Evolutionary conservation across 1,140 invertebrate genomes (phyloP).

Genomic region (Sesamia nonagrioides): DNA sequence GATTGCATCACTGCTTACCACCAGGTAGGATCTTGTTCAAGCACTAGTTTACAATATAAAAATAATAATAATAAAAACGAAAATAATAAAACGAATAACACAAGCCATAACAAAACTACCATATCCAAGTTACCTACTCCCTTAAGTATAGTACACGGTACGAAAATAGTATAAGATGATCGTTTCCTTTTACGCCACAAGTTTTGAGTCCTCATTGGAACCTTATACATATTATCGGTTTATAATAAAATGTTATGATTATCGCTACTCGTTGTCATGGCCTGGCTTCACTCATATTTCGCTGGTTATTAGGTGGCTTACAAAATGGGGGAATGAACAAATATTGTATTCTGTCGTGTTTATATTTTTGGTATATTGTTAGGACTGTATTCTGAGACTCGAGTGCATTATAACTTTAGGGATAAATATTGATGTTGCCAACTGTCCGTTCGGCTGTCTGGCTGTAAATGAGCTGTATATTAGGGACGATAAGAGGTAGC

Average conservation of each 20-base stretch:
- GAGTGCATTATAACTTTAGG: background rate
- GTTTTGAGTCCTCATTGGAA: slow-evolving; percentile 39
- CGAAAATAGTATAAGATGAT: slow-evolving; percentile 20
- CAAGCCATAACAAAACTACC: background rate
- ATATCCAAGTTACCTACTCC: background rate
- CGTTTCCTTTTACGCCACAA: slow-evolving; percentile 41
- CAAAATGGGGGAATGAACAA: background rate
- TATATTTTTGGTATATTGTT: background rate
- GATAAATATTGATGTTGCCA: background rate
- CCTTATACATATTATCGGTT: slow-evolving; percentile 43
- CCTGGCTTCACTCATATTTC: background rate
- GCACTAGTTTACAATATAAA: too few relatives aligned
- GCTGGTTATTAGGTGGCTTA: slow-evolving; percentile 21
- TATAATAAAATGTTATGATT: slow-evolving; percentile 50
- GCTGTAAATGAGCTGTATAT: too few relatives aligned
- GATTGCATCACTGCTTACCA: too few relatives aligned
- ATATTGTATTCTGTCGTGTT: slow-evolving; percentile 28
- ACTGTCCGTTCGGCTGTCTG: too few relatives aligned
- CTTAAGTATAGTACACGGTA: background rate
- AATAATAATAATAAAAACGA: too few relatives aligned
- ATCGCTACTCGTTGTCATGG: slow-evolving; percentile 9
- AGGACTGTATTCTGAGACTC: background rate
- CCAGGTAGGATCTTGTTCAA: too few relatives aligned
- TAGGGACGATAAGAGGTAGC: too few relatives aligned
- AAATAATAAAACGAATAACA: background rate